phyloP scores from a whole-genome alignment of 2,888 invertebrate genomes.

The Campaea margaritaria region DNA sequence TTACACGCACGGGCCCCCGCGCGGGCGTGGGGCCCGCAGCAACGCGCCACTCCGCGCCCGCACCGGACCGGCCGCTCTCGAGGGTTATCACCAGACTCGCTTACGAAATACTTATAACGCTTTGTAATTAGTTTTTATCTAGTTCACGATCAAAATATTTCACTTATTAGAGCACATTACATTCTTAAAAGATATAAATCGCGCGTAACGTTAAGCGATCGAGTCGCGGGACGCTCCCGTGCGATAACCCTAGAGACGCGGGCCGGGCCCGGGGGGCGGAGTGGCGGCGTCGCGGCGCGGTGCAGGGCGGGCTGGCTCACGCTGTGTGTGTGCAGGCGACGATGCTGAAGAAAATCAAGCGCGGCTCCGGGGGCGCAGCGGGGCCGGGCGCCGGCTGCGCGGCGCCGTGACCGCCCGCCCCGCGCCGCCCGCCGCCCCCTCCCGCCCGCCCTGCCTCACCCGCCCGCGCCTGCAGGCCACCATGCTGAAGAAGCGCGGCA shows the following conservation, averaged over 20 bases:
- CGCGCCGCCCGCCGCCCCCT: constrained; percentile 56
- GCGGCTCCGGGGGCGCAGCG: constrained; percentile 91
- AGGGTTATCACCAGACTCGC: constrained; percentile 39
- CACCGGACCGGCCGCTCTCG: constrained; percentile 44
- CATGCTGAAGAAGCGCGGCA: constrained; percentile 99
- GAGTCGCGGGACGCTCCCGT: constrained; percentile 24
- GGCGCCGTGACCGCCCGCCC: constrained; percentile 82
- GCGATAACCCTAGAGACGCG: constrained; percentile 32
- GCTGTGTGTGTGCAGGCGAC: constrained; percentile 92
- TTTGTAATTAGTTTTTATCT: constrained; percentile 28
- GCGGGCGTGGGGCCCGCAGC: constrained; percentile 11
- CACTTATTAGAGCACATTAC: constrained; percentile 21
- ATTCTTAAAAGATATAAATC: neutral
- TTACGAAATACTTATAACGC: constrained; percentile 30
- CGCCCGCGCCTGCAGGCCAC: constrained; percentile 92
- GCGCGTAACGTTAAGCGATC: neutral
- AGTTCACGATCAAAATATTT: constrained; percentile 19
- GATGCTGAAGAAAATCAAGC: constrained; percentile 99
- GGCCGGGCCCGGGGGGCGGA: constrained; percentile 35
- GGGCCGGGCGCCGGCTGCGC: constrained; percentile 82
- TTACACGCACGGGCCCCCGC: constrained; percentile 21
- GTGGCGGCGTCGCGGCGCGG: constrained; percentile 44
- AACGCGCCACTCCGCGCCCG: constrained; percentile 40
- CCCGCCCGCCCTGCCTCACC: constrained; percentile 47
- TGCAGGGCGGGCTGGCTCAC: constrained; percentile 52